phyloP scores from a whole-genome alignment of 1,140 invertebrate genomes.

The Hyles vespertilio region DNA sequence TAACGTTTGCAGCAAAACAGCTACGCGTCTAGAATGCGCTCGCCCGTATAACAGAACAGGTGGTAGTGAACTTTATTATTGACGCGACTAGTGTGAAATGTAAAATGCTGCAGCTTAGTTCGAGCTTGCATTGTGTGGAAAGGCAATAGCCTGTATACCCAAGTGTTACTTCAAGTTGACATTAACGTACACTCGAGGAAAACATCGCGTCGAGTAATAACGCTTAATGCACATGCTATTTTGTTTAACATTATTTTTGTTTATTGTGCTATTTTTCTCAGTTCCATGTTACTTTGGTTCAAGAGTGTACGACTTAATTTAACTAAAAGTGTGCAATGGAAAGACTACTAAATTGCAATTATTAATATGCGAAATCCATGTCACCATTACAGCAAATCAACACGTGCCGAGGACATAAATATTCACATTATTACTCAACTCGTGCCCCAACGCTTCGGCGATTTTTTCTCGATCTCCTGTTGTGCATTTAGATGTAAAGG shows the following conservation, averaged over 20 bases:
- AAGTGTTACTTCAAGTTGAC: too few species aligned
- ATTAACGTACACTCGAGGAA: too few species aligned
- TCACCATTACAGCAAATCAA: constrained; percentile 60
- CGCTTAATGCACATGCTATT: too few species aligned
- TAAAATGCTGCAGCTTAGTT: neutral
- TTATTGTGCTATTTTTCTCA: too few species aligned
- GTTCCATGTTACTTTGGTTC: too few species aligned
- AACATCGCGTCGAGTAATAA: too few species aligned
- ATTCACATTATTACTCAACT: constrained; percentile 63
- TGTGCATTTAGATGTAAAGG: constrained; percentile 69
- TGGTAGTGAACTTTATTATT: too few species aligned
- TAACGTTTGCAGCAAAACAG: constrained; percentile 14
- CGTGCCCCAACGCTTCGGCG: constrained; percentile 38
- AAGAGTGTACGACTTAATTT: too few species aligned
- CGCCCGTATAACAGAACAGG: too few species aligned
- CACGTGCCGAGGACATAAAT: constrained; percentile 69
- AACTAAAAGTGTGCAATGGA: constrained; percentile 24
- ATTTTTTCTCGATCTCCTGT: constrained; percentile 56
- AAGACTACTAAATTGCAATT: constrained; percentile 42
- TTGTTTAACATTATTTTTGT: too few species aligned
- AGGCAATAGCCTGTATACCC: too few species aligned
- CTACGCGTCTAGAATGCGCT: neutral
- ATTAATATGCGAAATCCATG: constrained; percentile 65
- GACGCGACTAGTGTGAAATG: neutral
- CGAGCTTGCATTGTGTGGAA: too few species aligned